These are phyloP conservation scores for Aphis gossypii DNA, from an alignment of 1,140 invertebrate species.

Conservation along the genomic window DNA sequence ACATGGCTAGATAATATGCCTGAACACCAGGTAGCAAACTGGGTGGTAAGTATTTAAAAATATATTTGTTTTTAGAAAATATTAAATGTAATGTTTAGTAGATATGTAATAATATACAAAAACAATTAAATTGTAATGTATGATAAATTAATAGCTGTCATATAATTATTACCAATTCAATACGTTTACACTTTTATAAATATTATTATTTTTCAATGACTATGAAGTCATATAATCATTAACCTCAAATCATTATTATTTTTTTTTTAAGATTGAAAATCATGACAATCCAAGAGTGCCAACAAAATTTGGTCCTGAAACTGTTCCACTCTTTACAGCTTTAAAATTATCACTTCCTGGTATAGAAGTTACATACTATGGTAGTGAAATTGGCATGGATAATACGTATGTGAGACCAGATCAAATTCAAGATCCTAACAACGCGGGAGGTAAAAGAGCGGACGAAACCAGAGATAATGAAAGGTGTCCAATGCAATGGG, in stretches of 20 bases:
- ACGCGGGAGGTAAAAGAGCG: conserved; percentile 61
- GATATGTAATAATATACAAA: neutral
- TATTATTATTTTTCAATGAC: neutral
- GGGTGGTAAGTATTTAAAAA: conserved; percentile 14
- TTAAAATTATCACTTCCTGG: conserved; percentile 69
- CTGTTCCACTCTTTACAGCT: neutral
- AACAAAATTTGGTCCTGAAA: neutral
- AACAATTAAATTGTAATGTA: neutral
- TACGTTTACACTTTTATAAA: neutral
- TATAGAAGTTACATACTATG: conserved; percentile 78
- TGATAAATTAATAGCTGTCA: neutral
- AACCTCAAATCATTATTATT: neutral
- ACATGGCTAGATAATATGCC: neutral
- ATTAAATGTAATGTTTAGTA: neutral
- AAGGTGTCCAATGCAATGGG: conserved; percentile 81
- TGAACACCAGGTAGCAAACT: neutral
- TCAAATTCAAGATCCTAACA: conserved; percentile 66
- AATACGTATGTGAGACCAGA: conserved; percentile 69
- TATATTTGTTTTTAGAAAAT: neutral
- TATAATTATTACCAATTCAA: neutral
- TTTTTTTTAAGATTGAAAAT: conserved; percentile 60
- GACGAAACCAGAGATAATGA: conserved; percentile 71
- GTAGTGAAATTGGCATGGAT: conserved; percentile 80
- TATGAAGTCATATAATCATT: neutral
- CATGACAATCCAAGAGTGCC: conserved; percentile 22